Conservation (phyloP, 1,140 invertebrate genomes). For the Cherax destructor region DNA sequence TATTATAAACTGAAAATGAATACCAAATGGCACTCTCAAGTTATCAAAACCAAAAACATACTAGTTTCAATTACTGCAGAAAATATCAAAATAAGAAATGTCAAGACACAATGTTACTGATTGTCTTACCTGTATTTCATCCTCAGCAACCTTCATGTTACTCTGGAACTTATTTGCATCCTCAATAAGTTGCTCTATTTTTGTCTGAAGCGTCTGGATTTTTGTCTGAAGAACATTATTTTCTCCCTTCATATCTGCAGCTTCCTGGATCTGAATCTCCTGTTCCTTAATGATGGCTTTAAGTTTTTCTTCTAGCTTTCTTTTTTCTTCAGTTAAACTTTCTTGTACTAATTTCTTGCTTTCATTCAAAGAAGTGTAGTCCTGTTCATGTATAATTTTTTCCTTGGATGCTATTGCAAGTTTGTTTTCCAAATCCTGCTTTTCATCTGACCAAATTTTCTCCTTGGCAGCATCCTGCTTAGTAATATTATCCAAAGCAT, state of each 20-base stretch:
- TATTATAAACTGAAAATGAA: no score
- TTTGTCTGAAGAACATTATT: neutral
- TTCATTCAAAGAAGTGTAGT: conserved; percentile 24
- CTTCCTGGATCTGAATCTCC: conserved; percentile 2
- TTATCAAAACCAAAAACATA: no score
- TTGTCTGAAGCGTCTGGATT: conserved; percentile 12
- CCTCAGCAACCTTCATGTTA: neutral
- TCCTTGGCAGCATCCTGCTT: neutral
- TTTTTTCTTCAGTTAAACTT: conserved; percentile 10
- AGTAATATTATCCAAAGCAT: neutral
- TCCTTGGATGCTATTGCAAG: conserved; percentile 22
- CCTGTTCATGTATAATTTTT: conserved; percentile 26
- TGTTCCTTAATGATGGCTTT: conserved; percentile 9
- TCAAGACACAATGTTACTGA: neutral
- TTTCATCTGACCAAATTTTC: conserved; percentile 23
- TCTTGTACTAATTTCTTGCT: conserved; percentile 35
- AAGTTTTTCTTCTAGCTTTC: conserved; percentile 26
- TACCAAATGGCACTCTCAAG: no score
- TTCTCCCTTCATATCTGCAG: conserved; percentile 14
- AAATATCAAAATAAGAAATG: no score
- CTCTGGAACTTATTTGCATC: conserved; percentile 7
- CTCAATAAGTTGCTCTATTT: neutral
- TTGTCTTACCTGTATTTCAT: conserved; percentile 20
- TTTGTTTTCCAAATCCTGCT: conserved; percentile 38
- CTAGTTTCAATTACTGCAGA: no score